Base-by-base conservation (phyloP, 1,140 invertebrate genomes). In the Thaumetopoea pityocampa region DNA sequence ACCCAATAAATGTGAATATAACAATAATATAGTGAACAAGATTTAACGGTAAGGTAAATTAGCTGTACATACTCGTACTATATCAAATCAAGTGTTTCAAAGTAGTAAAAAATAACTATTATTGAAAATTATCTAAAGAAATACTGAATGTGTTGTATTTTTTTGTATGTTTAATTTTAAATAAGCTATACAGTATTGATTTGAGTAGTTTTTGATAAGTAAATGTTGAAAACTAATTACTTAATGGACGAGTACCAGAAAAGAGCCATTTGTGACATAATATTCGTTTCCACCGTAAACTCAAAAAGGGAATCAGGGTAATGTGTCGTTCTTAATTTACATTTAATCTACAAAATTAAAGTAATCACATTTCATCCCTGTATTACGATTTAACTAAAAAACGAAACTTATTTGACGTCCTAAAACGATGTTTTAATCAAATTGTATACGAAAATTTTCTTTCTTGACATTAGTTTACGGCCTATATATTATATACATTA, bases 171-270 rank as follows among this genome's bases (percentile, higher is more conserved):
- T 73, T 77, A 66, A 44, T 72, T 46, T 78, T 76, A 71, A 68
- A 59, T 70, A 50, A 64, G 36, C 53, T 61, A n/a, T n/a, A n/a
- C n/a, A n/a, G 33, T 70, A 58, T 71, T 79, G 56, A 68, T 57
- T 74, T 57, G 54, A 61, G 76, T 81, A 81, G 79, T 79, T 81
- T 81, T 83, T 81, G 73, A 79, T 83, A 81, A 81, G 71, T 81
- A 68, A 82, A 69, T 71, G 69, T 73, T 72, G 52, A 77, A 66
- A 64, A 65, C 43, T 54, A 57, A 63, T 62, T 59, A 59, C 40
- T 35, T 35, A 68, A 62, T 66, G 70, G 70, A 71, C 73, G 74
- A 67, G 77, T 76, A 79, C 63, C 28, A 12, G 17, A 29, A 20
- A 20, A 3, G 14, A 22, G 3, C 12, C 3, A 23, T n/a, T 8